Base-by-base conservation (phyloP, 2,888 invertebrate genomes). In the Patella depressa region DNA sequence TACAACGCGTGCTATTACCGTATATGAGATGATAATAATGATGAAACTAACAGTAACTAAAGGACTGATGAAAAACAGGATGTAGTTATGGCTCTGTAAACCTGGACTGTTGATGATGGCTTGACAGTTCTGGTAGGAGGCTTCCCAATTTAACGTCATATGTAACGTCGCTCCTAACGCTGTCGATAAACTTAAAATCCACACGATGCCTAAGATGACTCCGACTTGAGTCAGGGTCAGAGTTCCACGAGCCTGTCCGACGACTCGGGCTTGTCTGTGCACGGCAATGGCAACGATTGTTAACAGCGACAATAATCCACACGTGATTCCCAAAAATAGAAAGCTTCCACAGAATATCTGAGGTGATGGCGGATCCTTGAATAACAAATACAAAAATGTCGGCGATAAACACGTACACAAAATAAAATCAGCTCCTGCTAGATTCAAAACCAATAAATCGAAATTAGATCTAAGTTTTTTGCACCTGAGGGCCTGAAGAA, bases 341-440 rank as follows among this genome's bases (percentile, higher is more conserved):
- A 86, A 85, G 71, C 85, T 84, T 4, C 86, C 86, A 77, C 87
- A 88, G 76, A 88, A 87, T 72, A 86, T 79, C 55, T 79, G 79
- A 3, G 88, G 87, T 17, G 84, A 80, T 4, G 86, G 84, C 12
- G 88, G 87, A 57, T 85, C 83, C 0, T 85, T 81, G 78, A 86
- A 88, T 34, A 88, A 79, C 29, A 87, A 78, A 75, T 85, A 86
- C 17, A 88, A 74, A 78, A 87, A 88, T 24, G 85, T 85, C 2
- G 88, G 87, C 1, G 87, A 82, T n/a, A 88, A 77, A 74, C 86
- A 85, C 34, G 84, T 83, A 72, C 87, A 88, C 77, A 86, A 82
- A 29, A 87, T 83, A 74, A 88, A 85, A 79, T 88, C 88, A 2
- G 87, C 84, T 3, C 84, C 86, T 0, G 88, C 87, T 2, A 88